Percentiles rank a stretch among this genome's conserved stretches.
Evolutionary conservation across 2,797 vertebrate genomes (phyloP).

Genomic region (Parauchenoglanis punctatus): DNA sequence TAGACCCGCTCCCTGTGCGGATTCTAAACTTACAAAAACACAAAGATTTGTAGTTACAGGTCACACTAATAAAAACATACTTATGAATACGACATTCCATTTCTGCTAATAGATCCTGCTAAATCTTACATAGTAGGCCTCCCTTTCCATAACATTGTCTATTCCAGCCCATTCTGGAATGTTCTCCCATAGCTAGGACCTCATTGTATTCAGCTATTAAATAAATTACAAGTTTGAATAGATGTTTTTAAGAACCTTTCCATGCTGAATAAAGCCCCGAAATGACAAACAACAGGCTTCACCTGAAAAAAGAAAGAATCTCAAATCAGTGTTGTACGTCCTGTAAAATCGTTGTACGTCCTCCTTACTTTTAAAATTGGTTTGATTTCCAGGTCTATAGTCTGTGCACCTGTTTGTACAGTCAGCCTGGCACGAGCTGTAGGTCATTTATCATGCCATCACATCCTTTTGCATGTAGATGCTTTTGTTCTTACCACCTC

Average conservation of each 20-base stretch:
- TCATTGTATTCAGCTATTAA: not conserved
- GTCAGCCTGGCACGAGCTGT: not conserved
- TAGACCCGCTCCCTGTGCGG: too few species aligned
- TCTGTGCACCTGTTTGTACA: constrained; percentile 10
- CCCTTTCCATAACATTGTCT: not conserved
- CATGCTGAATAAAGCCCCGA: not conserved
- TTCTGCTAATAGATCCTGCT: too few species aligned
- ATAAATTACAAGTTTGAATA: not conserved
- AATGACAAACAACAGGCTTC: not conserved
- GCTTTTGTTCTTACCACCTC: constrained; percentile 19
- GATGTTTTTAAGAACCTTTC: not conserved
- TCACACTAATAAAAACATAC: too few species aligned
- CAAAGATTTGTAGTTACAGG: too few species aligned
- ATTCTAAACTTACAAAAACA: too few species aligned
- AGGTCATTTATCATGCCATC: constrained; percentile 1
- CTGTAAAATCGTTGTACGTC: not conserved
- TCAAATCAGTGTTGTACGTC: not conserved
- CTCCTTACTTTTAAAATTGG: not conserved
- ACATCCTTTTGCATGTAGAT: constrained; percentile 22
- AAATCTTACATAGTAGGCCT: too few species aligned
- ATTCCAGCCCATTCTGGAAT: not conserved
- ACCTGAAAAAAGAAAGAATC: not conserved
- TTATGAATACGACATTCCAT: too few species aligned
- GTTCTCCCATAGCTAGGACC: not conserved
- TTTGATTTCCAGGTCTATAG: not conserved